These are phyloP conservation scores for Vulpes ferrilata DNA, from an alignment of 2,113 vertebrate genomes.

Conservation along the genomic window DNA sequence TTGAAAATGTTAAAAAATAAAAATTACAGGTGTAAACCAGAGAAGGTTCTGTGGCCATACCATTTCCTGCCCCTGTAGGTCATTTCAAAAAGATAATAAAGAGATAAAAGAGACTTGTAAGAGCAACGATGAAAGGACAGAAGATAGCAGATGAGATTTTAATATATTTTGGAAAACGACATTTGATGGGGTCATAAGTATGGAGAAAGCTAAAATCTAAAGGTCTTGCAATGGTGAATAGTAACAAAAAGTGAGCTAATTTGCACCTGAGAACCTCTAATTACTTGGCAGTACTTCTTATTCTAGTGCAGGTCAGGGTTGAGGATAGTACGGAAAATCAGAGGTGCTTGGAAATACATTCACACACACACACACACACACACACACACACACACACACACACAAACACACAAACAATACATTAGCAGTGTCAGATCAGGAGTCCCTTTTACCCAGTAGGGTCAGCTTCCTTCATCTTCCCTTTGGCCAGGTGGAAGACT, in stretches of 20 bases:
- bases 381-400: not conserved
- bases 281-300: not conserved
- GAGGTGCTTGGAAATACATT: not conserved
- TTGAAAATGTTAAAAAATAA: constrained; percentile 12
- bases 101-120: not conserved
- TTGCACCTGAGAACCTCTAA: not conserved
- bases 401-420: too few species aligned
- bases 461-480: not conserved
- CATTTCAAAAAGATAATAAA: not conserved
- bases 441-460: not conserved
- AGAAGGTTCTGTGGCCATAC: not conserved
- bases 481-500: not conserved
- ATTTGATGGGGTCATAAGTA: not conserved
- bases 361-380: not conserved
- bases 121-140: not conserved
- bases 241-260: not conserved
- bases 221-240: not conserved
- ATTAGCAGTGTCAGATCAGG: not conserved
- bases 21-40: not conserved
- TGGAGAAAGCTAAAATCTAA: not conserved
- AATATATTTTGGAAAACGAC: constrained; percentile 1
- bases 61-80: not conserved
- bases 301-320: not conserved
- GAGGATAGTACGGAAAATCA: not conserved
- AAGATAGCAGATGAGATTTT: not conserved